A percentile compares a stretch with the other conserved stretches of the same genome.
Evolutionary conservation across 2,888 invertebrate species (phyloP).

Genomic region (Melanargia galathea): DNA sequence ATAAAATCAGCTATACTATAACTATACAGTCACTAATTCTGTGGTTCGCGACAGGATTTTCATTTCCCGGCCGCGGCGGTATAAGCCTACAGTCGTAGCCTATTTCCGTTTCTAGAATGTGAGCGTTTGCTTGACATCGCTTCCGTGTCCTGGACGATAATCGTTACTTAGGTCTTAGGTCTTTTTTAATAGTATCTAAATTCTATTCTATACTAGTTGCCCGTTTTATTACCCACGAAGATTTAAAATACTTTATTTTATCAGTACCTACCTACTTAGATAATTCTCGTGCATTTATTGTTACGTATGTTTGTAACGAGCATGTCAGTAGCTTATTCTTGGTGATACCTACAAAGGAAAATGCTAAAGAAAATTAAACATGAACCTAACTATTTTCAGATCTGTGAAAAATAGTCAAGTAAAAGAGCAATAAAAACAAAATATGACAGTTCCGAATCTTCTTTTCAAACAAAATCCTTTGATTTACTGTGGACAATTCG

Average conservation of each 20-base stretch:
- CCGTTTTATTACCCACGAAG: background rate
- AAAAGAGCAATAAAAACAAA: constrained; percentile 27
- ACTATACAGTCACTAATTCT: too few species aligned
- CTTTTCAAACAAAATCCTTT: constrained; percentile 24
- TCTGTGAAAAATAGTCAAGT: constrained; percentile 14
- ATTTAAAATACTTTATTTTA: background rate
- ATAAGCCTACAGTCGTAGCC: too few species aligned
- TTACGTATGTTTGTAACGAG: background rate
- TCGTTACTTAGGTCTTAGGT: too few species aligned
- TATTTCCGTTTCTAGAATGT: too few species aligned
- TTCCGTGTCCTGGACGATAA: background rate
- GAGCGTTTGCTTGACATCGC: too few species aligned
- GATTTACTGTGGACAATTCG: constrained; percentile 28
- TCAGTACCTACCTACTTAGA: too few species aligned
- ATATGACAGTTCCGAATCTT: constrained; percentile 19
- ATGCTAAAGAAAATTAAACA: constrained; percentile 3
- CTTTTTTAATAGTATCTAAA: background rate
- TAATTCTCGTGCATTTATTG: background rate
- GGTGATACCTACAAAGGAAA: background rate
- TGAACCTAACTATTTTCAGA: constrained; percentile 13
- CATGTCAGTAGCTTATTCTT: background rate
- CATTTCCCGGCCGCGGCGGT: too few species aligned
- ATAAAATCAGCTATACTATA: too few species aligned
- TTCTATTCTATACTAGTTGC: background rate
- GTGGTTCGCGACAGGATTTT: too few species aligned